Conservation (phyloP, 2,797 vertebrate genomes). For the Phrynocephalus forsythii region DNA sequence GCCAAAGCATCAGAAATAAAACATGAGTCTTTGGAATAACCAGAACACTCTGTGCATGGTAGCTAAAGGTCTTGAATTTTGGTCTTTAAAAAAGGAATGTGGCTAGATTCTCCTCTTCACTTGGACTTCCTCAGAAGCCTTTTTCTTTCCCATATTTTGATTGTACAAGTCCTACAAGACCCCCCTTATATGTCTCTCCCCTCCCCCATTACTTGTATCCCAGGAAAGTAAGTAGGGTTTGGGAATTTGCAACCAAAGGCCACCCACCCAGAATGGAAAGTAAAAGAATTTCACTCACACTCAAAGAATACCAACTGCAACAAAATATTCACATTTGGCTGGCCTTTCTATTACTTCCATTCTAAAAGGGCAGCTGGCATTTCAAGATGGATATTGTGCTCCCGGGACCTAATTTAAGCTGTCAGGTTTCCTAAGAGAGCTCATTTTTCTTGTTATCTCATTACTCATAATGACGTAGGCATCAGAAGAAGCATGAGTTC, state of each 20-base stretch:
- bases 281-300: constrained; percentile 19
- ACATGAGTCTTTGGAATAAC: too few relatives aligned
- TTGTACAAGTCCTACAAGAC: neutral
- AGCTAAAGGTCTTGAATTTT: too few relatives aligned
- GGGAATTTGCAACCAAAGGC: neutral
- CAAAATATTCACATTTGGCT: constrained; percentile 22
- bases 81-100: too few relatives aligned
- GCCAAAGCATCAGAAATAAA: too few relatives aligned
- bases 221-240: neutral
- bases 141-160: neutral
- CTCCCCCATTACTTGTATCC: neutral
- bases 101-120: too few relatives aligned
- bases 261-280: neutral
- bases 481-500: constrained; percentile 13
- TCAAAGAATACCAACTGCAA: neutral
- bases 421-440: constrained; percentile 24
- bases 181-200: neutral
- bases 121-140: too few relatives aligned
- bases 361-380: constrained; percentile 30
- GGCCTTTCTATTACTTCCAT: constrained; percentile 16
- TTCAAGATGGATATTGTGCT: constrained; percentile 37
- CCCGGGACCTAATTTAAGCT: constrained; percentile 27
- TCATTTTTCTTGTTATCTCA: constrained; percentile 36
- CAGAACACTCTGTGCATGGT: too few relatives aligned
- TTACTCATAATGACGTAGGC: constrained; percentile 15